Evolutionary conservation across 2,888 invertebrate species (phyloP), one percentile per base, ranked within the genome.

Genomic region (Cheilosia vulpina): DNA sequence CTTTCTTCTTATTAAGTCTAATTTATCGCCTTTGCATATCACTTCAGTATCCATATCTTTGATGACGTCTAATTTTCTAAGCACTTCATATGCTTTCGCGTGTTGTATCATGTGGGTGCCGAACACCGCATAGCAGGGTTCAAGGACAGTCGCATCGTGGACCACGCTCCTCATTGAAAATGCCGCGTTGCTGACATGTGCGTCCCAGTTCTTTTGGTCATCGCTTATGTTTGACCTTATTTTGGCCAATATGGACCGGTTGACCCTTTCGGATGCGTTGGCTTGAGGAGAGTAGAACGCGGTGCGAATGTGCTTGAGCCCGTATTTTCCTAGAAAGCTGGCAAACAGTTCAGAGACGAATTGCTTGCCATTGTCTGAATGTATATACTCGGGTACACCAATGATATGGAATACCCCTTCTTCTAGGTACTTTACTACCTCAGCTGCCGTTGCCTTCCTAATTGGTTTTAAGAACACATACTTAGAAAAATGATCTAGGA

Each of bases 201-300:
- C 3, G 38, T 38, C 38, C 13, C 38, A 38, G 4, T 38, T 38
- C 38, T 38, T 38, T 38, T 38, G 38, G 38, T 38, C 38, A 4
- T 38, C 38, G 2, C 13, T 38, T 38, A 38, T 38, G 13, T 38
- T 13, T 13, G 38, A 45, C 17, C 45, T 45, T 2, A 45, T 17
- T 38, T 38, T 38, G 13, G 38, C 38, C 38, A 38, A 38, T 0
- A 38, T 13, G 13, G 38, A 38, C 4, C 45, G 2, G 45, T 45
- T 45, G 38, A 38, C 45, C 2, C 45, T 45, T 45, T 80, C 76
- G 0, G 80, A 85, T 0, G 72, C 78, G 27, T 87, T 83, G 0
- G 82, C 72, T 17, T 84, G 79, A 2, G 83, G 77, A 6, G 66
- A 65, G 19, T 80, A 83, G 5, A 78, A 62, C 1, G 75, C 87